A percentile compares a stretch with the other conserved stretches of the same genome.
These are phyloP conservation scores for Aleadryas rufinucha DNA, from an alignment of 2,113 vertebrate species.

Conservation along the genomic window DNA sequence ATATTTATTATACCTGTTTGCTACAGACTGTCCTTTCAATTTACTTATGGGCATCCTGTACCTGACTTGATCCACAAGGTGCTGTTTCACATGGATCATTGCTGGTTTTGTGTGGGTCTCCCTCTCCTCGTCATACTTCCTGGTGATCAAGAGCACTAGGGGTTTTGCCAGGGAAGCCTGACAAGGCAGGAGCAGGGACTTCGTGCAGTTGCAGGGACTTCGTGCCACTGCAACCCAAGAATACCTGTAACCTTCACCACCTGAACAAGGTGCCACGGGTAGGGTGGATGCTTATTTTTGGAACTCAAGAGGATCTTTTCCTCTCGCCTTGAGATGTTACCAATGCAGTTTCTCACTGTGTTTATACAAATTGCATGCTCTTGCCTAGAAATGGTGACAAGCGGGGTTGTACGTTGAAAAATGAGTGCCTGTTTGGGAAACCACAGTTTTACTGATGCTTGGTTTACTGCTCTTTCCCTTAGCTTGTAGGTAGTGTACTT, in stretches of 20 bases:
- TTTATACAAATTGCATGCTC: not conserved
- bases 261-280: accelerated
- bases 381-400: not conserved
- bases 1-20: not conserved
- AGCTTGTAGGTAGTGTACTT: accelerated
- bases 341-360: not conserved
- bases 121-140: not conserved
- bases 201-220: accelerated
- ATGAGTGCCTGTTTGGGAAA: not conserved
- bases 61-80: not conserved
- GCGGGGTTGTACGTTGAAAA: not conserved
- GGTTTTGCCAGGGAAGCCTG: not conserved
- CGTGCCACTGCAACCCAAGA: accelerated
- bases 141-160: not conserved
- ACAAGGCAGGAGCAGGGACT: accelerated
- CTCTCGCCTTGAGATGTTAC: not conserved
- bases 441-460: not conserved
- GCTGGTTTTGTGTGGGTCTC: not conserved
- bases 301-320: not conserved
- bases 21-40: not conserved
- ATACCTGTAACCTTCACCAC: not conserved
- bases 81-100: not conserved
- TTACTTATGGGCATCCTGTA: not conserved
- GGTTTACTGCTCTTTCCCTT: not conserved
- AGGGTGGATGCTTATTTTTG: not conserved